phyloP scores from a whole-genome alignment of 2,113 vertebrate genomes.

The Lamprotornis superbus region DNA sequence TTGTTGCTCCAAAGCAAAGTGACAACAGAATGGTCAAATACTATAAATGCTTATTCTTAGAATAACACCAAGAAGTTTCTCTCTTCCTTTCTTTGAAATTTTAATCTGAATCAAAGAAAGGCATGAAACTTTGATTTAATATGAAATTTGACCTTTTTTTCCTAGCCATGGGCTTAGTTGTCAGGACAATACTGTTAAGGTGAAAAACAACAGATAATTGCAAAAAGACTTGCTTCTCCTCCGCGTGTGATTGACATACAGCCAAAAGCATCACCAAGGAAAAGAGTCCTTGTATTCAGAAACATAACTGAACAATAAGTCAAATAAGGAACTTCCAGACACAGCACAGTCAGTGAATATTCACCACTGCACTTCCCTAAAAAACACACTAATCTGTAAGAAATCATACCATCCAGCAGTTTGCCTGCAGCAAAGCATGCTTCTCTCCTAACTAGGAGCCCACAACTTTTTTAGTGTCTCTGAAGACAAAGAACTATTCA shows the following conservation, averaged over 20 bases:
- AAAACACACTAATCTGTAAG: neutral
- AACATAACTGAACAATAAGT: neutral
- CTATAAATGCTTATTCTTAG: neutral
- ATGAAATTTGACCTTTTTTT: neutral
- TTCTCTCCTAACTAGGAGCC: neutral
- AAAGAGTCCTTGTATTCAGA: neutral
- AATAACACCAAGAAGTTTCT: neutral
- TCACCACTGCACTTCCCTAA: neutral
- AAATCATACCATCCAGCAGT: neutral
- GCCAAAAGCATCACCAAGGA: neutral
- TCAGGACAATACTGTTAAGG: neutral
- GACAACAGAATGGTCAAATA: neutral
- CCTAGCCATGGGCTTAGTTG: neutral
- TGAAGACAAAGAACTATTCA: neutral
- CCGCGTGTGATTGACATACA: neutral
- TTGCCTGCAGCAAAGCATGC: neutral
- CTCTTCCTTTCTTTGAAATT: neutral
- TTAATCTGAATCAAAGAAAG: neutral
- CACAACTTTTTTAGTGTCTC: neutral
- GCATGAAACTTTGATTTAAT: neutral
- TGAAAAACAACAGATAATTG: neutral
- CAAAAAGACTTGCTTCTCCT: neutral
- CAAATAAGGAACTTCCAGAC: neutral
- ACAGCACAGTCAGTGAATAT: neutral
- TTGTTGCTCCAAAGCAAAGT: neutral